A percentile compares a stretch with the other conserved stretches of the same genome.
Evolutionary conservation across 2,113 vertebrate genomes (phyloP).

Genomic region (Serinus canaria): DNA sequence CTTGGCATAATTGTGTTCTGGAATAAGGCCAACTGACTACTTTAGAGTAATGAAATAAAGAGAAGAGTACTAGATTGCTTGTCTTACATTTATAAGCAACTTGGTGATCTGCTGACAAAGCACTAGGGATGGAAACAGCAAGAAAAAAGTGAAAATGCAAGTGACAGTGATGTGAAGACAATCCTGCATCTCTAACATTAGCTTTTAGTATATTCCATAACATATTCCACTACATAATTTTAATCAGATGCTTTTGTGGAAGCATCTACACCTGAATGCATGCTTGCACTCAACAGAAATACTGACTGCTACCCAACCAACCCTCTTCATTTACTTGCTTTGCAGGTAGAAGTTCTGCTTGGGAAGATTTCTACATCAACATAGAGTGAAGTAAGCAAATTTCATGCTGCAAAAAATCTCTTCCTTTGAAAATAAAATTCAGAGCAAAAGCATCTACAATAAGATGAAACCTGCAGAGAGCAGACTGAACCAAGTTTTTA

Average conservation of each 20-base stretch:
- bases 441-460: neutral
- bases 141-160: neutral
- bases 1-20: neutral
- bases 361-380: neutral
- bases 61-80: neutral
- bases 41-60: constrained; percentile 18
- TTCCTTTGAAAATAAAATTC: neutral
- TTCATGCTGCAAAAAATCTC: neutral
- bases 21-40: neutral
- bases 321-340: neutral
- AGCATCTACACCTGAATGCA: neutral
- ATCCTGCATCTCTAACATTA: neutral
- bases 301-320: neutral
- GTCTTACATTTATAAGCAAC: constrained; percentile 15
- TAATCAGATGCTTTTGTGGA: neutral
- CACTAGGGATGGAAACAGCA: neutral
- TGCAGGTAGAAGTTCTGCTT: neutral
- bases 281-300: neutral
- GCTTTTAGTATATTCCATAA: neutral
- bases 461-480: neutral
- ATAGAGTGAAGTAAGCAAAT: neutral
- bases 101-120: constrained; percentile 19
- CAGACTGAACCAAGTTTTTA: neutral
- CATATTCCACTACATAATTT: neutral
- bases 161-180: neutral